Percentiles rank a stretch among this genome's conserved stretches.
Conservation (phyloP, 2,797 vertebrate species). For the Lateolabrax maculatus region DNA sequence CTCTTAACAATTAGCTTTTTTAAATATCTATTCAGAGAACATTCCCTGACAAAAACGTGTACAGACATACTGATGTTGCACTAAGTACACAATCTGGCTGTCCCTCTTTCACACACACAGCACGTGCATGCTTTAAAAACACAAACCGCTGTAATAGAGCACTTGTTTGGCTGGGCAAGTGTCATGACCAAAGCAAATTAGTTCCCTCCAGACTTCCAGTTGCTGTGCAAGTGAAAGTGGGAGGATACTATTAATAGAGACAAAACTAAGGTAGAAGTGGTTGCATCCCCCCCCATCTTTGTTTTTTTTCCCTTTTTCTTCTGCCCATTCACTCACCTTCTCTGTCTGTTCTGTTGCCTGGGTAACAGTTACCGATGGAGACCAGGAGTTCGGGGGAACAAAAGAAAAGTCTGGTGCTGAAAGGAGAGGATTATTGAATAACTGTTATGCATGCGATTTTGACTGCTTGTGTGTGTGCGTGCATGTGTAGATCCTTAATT, state of each 20-base stretch:
- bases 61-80: conserved; percentile 32
- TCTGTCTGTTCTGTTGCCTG: conserved; percentile 80
- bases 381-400: conserved; percentile 74
- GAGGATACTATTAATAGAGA: conserved; percentile 47
- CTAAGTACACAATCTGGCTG: background rate
- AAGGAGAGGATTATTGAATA: conserved; percentile 72
- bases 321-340: conserved; percentile 68
- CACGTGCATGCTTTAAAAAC: conserved; percentile 39
- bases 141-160: conserved; percentile 42
- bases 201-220: conserved; percentile 41
- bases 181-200: conserved; percentile 56
- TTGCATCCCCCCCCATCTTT: conserved; percentile 37
- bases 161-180: conserved; percentile 45
- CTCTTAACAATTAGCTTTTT: background rate
- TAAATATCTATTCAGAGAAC: conserved; percentile 2
- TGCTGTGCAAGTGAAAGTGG: conserved; percentile 29
- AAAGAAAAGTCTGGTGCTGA: conserved; percentile 67
- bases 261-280: conserved; percentile 51
- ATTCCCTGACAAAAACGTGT: conserved; percentile 1
- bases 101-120: conserved; percentile 22
- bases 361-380: conserved; percentile 85
- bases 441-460: conserved; percentile 36
- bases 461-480: conserved; percentile 3
- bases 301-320: conserved; percentile 28
- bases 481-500: conserved; percentile 18